These are phyloP conservation scores for Eriocheir sinensis DNA, from an alignment of 1,140 invertebrate species.

Conservation along the genomic window DNA sequence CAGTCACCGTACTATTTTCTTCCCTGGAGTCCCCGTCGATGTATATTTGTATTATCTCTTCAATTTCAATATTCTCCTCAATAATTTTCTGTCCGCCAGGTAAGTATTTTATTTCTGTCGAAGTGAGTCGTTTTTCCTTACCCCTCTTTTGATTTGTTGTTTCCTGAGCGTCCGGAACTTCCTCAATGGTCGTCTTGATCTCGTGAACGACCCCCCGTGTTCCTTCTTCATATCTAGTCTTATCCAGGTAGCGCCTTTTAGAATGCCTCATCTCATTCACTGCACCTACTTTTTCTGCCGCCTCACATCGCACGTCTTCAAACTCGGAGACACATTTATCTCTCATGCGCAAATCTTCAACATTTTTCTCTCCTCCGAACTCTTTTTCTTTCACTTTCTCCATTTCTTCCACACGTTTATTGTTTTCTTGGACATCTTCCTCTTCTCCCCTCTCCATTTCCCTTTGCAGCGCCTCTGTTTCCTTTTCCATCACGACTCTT, in stretches of 20 bases:
- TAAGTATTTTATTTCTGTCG: background rate
- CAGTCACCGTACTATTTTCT: background rate
- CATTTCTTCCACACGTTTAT: too few species aligned
- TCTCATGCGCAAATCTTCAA: too few species aligned
- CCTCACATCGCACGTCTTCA: too few species aligned
- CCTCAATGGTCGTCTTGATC: background rate
- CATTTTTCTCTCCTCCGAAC: background rate
- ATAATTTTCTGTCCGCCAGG: background rate
- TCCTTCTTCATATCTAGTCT: too few species aligned
- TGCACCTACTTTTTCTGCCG: too few species aligned
- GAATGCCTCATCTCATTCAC: too few species aligned
- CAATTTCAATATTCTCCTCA: slow-evolving; percentile 2
- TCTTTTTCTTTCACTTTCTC: background rate
- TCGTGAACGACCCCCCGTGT: background rate
- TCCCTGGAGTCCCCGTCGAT: background rate
- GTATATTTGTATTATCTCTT: background rate
- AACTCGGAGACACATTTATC: too few species aligned
- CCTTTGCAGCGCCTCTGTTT: too few species aligned
- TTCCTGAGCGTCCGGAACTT: background rate
- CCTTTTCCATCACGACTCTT: background rate
- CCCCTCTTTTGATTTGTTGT: background rate
- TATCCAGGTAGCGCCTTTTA: too few species aligned
- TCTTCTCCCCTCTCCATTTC: background rate
- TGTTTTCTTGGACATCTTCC: too few species aligned
- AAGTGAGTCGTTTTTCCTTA: background rate